Evolutionary conservation across 1,140 invertebrate species (phyloP), one percentile per base, ranked within the genome.

Genomic region (Dufourea novaeangliae): DNA sequence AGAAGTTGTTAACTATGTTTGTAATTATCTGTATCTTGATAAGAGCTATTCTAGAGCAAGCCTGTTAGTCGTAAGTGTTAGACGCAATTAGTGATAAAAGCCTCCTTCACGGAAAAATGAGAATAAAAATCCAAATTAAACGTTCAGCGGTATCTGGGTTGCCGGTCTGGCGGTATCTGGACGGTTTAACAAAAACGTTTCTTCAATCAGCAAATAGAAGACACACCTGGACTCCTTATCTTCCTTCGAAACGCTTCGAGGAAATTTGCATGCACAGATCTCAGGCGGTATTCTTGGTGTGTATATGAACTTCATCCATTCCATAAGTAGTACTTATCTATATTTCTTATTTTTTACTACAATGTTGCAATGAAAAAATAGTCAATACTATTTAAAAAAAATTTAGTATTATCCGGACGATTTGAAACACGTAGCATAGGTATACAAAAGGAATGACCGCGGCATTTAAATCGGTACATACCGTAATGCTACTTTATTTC

Each of bases 181-280:
- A 4, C n/a, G 52, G 22, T 27, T 39, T 37, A 46, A 39, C 61
- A 66, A 66, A 41, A 76, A 64, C 34, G 22, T 69, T 69, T 12
- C 50, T 46, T 46, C 72, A 25, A 75, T 75, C 72, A 11, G 63
- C 54, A 69, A 76, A 76, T 41, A 59, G 12, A 59, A 68, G 39
- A 39, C 73, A 69, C 73, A 50, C 54, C 73, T 44, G 32, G 46
- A 29, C n/a, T 37, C 12, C 73, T 76, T 76, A 76, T 76, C 73
- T 76, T 4, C 1, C 39, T 37, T 69, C 1, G n/a, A 34, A 25
- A n/a, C 52, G n/a, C 27, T 75, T 59, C 50, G 54, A 17, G 39
- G 64, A 76, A 76, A 76, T 76, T 76, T 69, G 73, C 73, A 29
- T 50, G 46, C 39, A 39, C 1, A 59, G 59, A 68, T 75, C 73